These are phyloP conservation scores for Bombus soroeensis DNA, from an alignment of 1,140 invertebrate species.

Conservation along the genomic window DNA sequence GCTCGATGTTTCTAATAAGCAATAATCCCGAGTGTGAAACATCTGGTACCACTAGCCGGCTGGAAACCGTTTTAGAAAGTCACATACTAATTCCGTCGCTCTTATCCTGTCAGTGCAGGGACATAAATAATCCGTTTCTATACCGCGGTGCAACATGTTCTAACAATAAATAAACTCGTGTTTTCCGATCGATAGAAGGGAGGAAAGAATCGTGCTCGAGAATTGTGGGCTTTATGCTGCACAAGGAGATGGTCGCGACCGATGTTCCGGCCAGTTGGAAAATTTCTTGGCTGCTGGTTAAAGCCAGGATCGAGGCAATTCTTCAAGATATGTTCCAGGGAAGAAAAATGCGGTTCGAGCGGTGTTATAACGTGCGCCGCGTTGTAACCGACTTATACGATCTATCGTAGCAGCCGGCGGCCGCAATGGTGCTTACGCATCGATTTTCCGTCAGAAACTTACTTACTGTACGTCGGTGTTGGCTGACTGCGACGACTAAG, in stretches of 20 bases:
- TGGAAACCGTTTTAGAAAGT: slow-evolving; percentile 19
- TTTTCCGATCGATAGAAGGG: no score
- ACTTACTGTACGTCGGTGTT: slow-evolving; percentile 71
- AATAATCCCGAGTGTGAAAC: slow-evolving; percentile 1
- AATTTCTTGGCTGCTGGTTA: background rate
- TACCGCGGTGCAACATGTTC: background rate
- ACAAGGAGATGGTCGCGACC: background rate
- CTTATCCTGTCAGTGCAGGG: background rate
- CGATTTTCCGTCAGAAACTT: slow-evolving; percentile 77
- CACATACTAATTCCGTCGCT: background rate
- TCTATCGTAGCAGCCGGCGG: slow-evolving; percentile 64
- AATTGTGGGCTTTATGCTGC: background rate
- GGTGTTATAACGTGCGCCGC: slow-evolving; percentile 55
- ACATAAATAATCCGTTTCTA: background rate
- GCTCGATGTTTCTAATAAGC: slow-evolving; percentile 25
- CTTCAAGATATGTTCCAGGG: background rate
- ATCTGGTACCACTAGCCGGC: background rate
- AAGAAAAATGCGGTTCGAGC: slow-evolving; percentile 34
- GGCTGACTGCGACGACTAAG: slow-evolving; percentile 61
- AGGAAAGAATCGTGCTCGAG: background rate
- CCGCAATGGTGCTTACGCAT: slow-evolving; percentile 72
- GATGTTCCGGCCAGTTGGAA: background rate
- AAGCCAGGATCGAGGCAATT: background rate
- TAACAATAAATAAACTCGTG: background rate
- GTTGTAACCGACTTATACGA: slow-evolving; percentile 68